These are phyloP conservation scores for Euphonia xanthogaster DNA, from an alignment of 2,797 vertebrate species.

Conservation along the genomic window DNA sequence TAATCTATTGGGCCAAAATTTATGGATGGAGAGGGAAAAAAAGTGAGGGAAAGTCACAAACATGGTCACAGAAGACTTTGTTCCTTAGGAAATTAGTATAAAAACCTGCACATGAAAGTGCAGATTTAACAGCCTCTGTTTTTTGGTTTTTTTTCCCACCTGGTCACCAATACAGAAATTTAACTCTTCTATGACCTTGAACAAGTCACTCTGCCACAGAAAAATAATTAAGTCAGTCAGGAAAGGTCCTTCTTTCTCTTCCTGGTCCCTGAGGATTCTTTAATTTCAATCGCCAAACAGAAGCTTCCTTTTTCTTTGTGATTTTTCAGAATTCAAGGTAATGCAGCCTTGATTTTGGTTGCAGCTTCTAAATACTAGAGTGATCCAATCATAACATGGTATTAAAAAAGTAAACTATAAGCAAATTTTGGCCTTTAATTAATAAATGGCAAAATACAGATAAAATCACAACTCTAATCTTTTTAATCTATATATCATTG, in stretches of 20 bases:
- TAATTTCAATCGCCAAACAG: not conserved
- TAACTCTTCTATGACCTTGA: not conserved
- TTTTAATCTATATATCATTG: not conserved
- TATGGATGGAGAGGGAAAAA: not conserved
- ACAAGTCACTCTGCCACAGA: not conserved
- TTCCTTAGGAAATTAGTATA: not conserved
- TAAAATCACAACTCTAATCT: not conserved
- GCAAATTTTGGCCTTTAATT: not conserved
- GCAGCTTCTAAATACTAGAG: not conserved
- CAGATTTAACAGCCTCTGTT: not conserved
- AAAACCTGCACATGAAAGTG: not conserved
- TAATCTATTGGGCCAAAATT: not conserved
- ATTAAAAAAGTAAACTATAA: not conserved
- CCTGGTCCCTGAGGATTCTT: not conserved
- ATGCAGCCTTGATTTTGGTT: not conserved
- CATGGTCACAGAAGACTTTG: not conserved
- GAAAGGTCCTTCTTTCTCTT: not conserved
- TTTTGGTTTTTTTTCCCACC: not conserved
- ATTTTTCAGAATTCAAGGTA: not conserved
- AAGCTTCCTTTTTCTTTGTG: not conserved
- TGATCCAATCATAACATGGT: not conserved
- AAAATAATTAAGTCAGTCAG: constrained; percentile 17
- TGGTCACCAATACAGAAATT: not conserved
- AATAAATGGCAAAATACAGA: not conserved
- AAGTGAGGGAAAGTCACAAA: not conserved